These are phyloP conservation scores for Cephalopholis sonnerati DNA, from an alignment of 2,113 vertebrate genomes.

Conservation along the genomic window DNA sequence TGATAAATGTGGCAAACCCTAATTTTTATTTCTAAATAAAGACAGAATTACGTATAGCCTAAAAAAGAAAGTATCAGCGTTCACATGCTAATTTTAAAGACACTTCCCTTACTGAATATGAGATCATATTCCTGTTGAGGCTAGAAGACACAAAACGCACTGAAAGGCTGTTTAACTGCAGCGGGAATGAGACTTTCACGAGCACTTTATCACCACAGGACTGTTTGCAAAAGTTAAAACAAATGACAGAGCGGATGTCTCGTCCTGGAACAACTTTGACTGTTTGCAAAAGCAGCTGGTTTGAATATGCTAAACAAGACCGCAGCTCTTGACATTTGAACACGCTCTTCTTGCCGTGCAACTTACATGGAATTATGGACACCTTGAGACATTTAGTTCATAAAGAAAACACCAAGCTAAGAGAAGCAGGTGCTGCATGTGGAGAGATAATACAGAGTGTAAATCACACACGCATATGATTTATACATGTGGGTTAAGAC, in stretches of 20 bases:
- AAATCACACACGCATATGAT: too few relatives aligned
- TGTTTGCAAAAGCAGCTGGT: slow-evolving; percentile 43
- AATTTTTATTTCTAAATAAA: neutral
- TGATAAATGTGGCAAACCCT: neutral
- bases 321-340: neutral
- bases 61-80: too few relatives aligned
- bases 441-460: too few relatives aligned
- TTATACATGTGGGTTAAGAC: too few relatives aligned
- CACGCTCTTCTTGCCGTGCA: neutral
- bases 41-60: neutral
- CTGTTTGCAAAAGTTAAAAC: slow-evolving; percentile 42
- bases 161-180: too few relatives aligned
- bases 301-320: neutral
- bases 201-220: neutral
- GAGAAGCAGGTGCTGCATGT: too few relatives aligned
- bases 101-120: too few relatives aligned
- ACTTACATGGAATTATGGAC: neutral
- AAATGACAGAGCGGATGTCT: slow-evolving; percentile 48
- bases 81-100: neutral
- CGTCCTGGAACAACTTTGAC: slow-evolving; percentile 34
- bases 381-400: neutral
- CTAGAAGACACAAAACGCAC: too few relatives aligned
- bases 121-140: too few relatives aligned
- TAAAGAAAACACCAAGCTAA: too few relatives aligned
- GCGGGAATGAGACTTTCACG: too few relatives aligned